Conservation (phyloP, 2,113 vertebrate species). For the Cebus imitator region DNA sequence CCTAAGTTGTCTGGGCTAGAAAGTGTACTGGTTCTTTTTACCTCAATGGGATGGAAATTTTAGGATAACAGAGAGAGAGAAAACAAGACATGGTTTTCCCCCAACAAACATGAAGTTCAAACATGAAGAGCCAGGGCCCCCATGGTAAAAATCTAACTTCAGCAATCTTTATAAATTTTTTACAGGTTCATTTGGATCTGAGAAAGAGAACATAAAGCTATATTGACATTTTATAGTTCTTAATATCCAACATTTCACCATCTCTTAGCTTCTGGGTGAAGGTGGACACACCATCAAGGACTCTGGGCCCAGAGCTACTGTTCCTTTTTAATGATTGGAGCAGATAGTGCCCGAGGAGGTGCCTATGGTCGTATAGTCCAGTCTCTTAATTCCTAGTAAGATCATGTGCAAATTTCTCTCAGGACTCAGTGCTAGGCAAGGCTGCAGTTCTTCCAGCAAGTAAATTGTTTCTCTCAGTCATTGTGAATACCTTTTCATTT, state of each 20-base stretch:
- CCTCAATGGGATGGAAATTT: background rate
- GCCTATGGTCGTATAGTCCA: background rate
- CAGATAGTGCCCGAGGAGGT: background rate
- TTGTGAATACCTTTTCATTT: background rate
- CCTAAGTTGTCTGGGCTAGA: background rate
- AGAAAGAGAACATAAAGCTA: background rate
- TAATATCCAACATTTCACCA: background rate
- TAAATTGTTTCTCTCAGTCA: background rate
- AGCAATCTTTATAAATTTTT: background rate
- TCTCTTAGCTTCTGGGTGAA: background rate
- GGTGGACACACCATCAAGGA: background rate
- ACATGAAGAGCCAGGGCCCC: background rate
- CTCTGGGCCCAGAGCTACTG: background rate
- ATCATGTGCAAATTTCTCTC: background rate
- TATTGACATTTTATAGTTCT: background rate
- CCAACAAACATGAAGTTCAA: background rate
- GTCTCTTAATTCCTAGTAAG: background rate
- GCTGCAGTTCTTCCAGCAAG: background rate
- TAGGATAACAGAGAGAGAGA: background rate
- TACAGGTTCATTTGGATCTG: background rate
- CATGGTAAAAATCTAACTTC: background rate
- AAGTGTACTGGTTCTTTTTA: background rate
- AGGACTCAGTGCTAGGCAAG: background rate
- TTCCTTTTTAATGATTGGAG: background rate
- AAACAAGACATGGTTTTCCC: background rate